Base-by-base conservation (phyloP, 2,797 vertebrate genomes). In the Erethizon dorsatum region DNA sequence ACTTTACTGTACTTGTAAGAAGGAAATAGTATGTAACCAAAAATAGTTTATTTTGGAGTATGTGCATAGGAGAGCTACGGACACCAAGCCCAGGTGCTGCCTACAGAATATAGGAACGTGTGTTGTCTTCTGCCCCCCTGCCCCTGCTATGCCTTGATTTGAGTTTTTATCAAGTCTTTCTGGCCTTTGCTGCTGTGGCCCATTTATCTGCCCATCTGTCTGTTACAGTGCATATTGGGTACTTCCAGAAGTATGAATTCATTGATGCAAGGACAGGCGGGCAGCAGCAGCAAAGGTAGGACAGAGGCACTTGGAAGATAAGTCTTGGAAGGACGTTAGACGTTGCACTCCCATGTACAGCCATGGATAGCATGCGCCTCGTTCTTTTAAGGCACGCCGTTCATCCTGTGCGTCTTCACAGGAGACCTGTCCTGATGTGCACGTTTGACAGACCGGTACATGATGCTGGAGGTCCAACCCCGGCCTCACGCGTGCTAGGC, bases 231-330 rank as follows among this genome's bases (percentile, higher is more conserved):
- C 95, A 97, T 97, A 98, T 97, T 96, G 93, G 96, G 89, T 97
- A 96, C 97, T 98, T 97, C 96, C 97, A 98, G 97, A 98, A 97
- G 96, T 96, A 65, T 97, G 97, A 97, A 63, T 96, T 93, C 92
- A 97, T 98, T 97, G 97, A 97, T 97, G 93, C 95, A 96, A 98
- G 97, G 98, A 97, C 98, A 97, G 97, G 97, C 95, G 97, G 97
- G 97, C 97, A 98, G 94, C 97, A 97, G 88, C 89, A 91, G 96
- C 96, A 98, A 97, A 96, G 97, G 92, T 94, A 96, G 97, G 97
- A 96, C 94, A 97, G 93, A 97, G 97, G 92, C 90, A 73, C 91
- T 98, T 97, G 18, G 75, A 97, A 95, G 94, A 96, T 95, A 97
- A 98, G 97, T 97, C 85, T 94, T 98, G 92, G 92, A 97, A 97